These are phyloP conservation scores for Hystrix brachyura DNA, from an alignment of 2,113 vertebrate species.

Conservation along the genomic window DNA sequence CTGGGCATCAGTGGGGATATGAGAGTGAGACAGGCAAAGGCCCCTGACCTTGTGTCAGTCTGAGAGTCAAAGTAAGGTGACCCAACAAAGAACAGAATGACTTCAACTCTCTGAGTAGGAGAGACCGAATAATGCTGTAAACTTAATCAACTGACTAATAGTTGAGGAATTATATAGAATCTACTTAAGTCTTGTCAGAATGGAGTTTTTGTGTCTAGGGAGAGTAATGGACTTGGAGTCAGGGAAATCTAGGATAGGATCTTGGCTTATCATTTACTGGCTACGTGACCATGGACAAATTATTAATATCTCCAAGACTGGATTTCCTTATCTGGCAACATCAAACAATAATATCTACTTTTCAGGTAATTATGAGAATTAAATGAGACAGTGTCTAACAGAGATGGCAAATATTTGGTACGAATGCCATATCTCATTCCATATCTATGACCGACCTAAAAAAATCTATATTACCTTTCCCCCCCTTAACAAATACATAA, in stretches of 20 bases:
- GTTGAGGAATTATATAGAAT: not conserved
- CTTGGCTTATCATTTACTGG: constrained; percentile 9
- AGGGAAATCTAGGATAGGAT: constrained; percentile 13
- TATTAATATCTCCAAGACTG: not conserved
- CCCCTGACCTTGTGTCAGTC: not conserved
- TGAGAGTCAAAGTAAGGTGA: not conserved
- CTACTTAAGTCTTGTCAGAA: not conserved
- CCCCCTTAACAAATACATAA: not conserved
- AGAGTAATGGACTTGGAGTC: not conserved
- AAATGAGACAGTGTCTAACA: not conserved
- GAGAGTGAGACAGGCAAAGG: not conserved
- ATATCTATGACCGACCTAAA: not conserved
- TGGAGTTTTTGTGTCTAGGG: not conserved
- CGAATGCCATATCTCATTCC: not conserved
- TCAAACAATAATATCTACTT: not conserved
- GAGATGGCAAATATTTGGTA: constrained; percentile 1
- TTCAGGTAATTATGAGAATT: not conserved
- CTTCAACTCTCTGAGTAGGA: not conserved
- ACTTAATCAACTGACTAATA: not conserved
- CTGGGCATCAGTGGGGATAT: not conserved
- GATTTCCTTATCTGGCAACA: constrained; percentile 12
- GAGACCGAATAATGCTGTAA: not conserved
- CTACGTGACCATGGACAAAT: not conserved
- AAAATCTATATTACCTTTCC: not conserved
- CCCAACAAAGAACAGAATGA: not conserved